Base-by-base conservation (phyloP, 1,140 invertebrate species). In the Drosophila ambigua region DNA sequence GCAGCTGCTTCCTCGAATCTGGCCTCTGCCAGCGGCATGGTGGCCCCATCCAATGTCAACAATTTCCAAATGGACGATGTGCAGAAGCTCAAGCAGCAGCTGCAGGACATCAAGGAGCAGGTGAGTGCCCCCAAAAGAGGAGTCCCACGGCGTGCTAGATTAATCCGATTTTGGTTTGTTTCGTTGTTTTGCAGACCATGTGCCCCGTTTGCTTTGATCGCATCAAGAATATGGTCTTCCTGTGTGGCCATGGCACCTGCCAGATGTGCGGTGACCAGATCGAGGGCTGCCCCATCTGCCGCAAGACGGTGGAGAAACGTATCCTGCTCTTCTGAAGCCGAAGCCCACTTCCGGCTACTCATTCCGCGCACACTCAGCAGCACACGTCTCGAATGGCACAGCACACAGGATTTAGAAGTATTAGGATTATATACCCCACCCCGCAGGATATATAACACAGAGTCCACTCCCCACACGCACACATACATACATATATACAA, bases 191-290 rank as follows among this genome's bases (percentile, higher is more conserved):
- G 3, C 94, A 99, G 97, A 99, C 98, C 2, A 98, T 98, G 95
- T 99, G 98, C 90, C 98, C 98, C 4, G 98, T 99, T 49, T 99
- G 98, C 92, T 94, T 99, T 93, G 98, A 99, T 93, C 95, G 98
- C 23, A 93, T 99, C 81, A 99, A 98, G 93, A 99, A 99, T 92
- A 99, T 99, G 97, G 98, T 99, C 76, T 99, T 99, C 93, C 94
- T 99, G 4, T 99, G 98, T 92, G 98, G 98, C 7, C 98, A 99
- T 93, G 98, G 98, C 54, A 97, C 98, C 26, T 99, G 98, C 92
- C 98, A 99, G 93, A 97, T 98, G 96, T 99, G 98, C 93, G 98
- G 98, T 11, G 98, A 99, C 93, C 95, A 97, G 73, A 98, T 99
- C 95, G 95, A 96, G 55, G 98, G 98, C 81, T 99, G 98, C 92